Evolutionary conservation across 2,113 vertebrate genomes (phyloP), one percentile per base, ranked within the genome.

Genomic region (Antennarius striatus): DNA sequence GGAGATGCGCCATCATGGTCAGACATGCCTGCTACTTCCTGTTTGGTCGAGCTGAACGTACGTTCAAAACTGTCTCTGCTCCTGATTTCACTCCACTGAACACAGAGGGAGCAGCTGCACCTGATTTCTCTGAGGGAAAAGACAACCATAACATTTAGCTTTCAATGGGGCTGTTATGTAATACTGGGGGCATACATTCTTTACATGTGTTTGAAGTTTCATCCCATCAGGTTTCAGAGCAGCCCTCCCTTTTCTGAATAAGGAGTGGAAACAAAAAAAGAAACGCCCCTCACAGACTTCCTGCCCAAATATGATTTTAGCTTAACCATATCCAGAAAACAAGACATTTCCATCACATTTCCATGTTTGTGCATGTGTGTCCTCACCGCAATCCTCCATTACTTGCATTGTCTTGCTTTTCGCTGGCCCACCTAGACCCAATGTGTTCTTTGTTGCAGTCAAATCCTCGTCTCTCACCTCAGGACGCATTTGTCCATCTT

Each of bases 401-500:
- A 99, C 97, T 91, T 97, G 93, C 65, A 96, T 92, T 2, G 98
- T 99, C 90, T 99, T 98, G 77, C 96, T 94, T 89, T 95, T 97
- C 61, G 94, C 87, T 28, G 92, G 89, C 28, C 90, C 92, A 63
- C 93, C 91, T 39, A 66, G 80, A n/a, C 88, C 51, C 58, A 99
- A 92, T 17, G 91, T 95, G 72, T 84, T 86, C 83, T 84, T 94
- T 13, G 94, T 93, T 67, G 94, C 93, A 67, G 93, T 92, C 56
- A 98, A 91, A 69, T 98, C 96, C 69, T 99, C 95, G 3, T 95
- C 94, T 71, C 92, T 96, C 85, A 98, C 85, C 13, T 93, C 93
- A 58, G 95, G 96, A 13, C 95, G 94, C 89, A 65, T 64, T 40
- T 93, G 93, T 17, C 73, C 86, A 17, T 83, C 95, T 65, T 95